Base-by-base conservation (phyloP, 2,888 invertebrate genomes). In the Tanaodytes sp. region DNA sequence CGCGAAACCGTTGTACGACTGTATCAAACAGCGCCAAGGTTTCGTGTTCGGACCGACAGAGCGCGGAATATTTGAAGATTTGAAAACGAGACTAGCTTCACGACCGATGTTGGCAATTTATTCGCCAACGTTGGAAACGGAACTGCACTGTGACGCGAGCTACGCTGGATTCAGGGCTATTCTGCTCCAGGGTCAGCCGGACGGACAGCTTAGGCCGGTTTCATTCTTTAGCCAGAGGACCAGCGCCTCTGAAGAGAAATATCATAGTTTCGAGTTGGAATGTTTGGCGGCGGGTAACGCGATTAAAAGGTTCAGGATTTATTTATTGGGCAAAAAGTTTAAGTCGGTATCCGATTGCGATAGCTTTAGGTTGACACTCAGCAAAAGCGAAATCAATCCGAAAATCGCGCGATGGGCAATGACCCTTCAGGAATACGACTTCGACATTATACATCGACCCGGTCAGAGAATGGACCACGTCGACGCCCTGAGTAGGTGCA, bases 201-300 rank as follows among this genome's bases (percentile, higher is more conserved):
- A 27, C 27, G 27, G 27, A 9, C 27, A 27, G 9, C 9, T 27
- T 4, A 27, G 27, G 9, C 27, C 27, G 27, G n/a, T n/a, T n/a
- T n/a, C n/a, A n/a, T n/a, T n/a, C n/a, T n/a, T n/a, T n/a, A n/a
- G n/a, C n/a, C n/a, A n/a, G n/a, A n/a, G n/a, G n/a, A n/a, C n/a
- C n/a, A n/a, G n/a, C n/a, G n/a, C n/a, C n/a, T n/a, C n/a, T n/a
- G 14, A 62, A 49, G 8, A 3, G 5, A 76, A 72, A 46, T 79
- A 77, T 46, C 75, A 79, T 54, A 79, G 77, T 66, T 82, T 72
- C 55, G 80, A 81, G 46, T 51, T 81, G 19, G 79, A 81, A 43
- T 61, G 73, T 12, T 48, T 77, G 11, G 73, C 67, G 0, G 54
- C 48, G 3, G n/a, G n/a, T 23, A 4, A 71, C 11, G 72, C 77